Evolutionary conservation across 2,113 vertebrate genomes (phyloP).

Genomic region (Chaetorhynchus papuensis): DNA sequence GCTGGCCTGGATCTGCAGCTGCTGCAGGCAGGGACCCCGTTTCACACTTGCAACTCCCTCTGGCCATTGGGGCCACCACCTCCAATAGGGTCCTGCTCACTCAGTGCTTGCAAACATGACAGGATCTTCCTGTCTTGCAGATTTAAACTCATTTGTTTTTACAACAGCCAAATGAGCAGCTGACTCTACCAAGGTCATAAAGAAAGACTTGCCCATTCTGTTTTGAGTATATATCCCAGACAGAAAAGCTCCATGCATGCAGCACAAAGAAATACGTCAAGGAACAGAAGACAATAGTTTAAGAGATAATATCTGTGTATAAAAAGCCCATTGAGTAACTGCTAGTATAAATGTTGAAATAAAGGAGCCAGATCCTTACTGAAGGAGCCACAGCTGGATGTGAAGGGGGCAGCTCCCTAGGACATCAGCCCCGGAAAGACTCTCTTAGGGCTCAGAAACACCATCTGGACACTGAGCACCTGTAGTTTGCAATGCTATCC

Average conservation of each 20-base stretch:
- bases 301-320: not conserved
- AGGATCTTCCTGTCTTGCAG: not conserved
- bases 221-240: rapidly evolving
- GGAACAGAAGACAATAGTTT: not conserved
- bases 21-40: not conserved
- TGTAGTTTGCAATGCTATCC: not conserved
- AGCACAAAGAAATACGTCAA: not conserved
- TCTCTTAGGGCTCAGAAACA: not conserved
- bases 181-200: not conserved
- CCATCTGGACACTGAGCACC: not conserved
- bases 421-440: not conserved
- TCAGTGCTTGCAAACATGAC: not conserved
- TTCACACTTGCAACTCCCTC: not conserved
- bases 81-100: not conserved
- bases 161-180: not conserved
- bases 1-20: not conserved
- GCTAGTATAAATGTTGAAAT: not conserved
- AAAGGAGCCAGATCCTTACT: not conserved
- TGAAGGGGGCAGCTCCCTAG: not conserved
- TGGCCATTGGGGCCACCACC: not conserved
- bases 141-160: not conserved
- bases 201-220: not conserved
- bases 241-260: not conserved
- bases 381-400: not conserved
- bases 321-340: not conserved